Evolutionary conservation across 2,797 vertebrate genomes (phyloP).

Genomic region (Falco berigora): DNA sequence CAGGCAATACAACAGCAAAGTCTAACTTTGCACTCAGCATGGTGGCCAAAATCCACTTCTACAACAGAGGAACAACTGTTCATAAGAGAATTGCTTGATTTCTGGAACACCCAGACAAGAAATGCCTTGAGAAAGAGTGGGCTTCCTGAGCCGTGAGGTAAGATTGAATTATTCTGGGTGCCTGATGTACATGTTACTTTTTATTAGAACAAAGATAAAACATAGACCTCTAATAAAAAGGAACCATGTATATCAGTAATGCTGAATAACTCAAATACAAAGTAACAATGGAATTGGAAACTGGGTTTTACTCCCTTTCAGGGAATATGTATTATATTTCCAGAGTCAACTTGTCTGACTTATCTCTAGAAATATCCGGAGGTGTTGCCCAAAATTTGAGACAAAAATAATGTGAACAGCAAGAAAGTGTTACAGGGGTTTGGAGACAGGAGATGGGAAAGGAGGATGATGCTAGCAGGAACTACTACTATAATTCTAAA

Average conservation of each 20-base stretch:
- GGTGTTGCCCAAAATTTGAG: not conserved
- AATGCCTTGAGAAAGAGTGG: not conserved
- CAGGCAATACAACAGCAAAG: constrained; percentile 46
- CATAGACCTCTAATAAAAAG: not conserved
- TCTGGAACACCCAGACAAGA: constrained; percentile 5
- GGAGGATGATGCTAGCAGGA: not conserved
- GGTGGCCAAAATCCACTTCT: constrained; percentile 19
- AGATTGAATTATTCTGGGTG: constrained; percentile 41
- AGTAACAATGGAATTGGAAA: not conserved
- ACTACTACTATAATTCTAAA: not conserved
- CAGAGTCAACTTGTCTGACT: not conserved
- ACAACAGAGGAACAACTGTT: constrained; percentile 25
- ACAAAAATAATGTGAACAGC: not conserved
- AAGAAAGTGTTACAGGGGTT: not conserved
- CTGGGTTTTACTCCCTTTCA: not conserved
- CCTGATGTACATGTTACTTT: not conserved
- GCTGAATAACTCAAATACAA: not conserved
- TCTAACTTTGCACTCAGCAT: constrained; percentile 36
- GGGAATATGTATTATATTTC: not conserved
- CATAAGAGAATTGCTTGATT: constrained; percentile 20
- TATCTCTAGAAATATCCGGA: not conserved
- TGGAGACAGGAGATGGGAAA: not conserved
- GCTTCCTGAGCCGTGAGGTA: not conserved
- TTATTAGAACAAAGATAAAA: constrained; percentile 20
- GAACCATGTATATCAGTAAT: not conserved